phyloP scores from a whole-genome alignment of 2,888 invertebrate genomes.

The Seira ritae region DNA sequence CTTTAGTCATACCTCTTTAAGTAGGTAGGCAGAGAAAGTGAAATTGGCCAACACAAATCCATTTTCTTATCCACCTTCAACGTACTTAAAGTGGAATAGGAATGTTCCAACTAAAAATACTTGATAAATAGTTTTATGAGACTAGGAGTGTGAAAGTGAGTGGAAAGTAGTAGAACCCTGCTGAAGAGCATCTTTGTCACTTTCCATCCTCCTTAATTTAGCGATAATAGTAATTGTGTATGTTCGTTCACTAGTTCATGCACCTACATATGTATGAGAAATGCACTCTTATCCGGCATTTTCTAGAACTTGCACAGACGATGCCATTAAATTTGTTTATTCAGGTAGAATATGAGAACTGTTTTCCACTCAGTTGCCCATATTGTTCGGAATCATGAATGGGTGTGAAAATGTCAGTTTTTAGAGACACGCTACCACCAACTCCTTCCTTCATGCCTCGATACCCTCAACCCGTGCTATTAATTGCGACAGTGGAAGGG shows the following conservation, averaged over 20 bases:
- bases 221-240: not conserved
- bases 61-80: not conserved
- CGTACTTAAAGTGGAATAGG: not conserved
- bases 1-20: too few species aligned
- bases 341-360: slow-evolving; percentile 7
- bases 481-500: slow-evolving; percentile 12
- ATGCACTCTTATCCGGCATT: too few species aligned
- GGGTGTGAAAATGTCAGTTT: slow-evolving; percentile 20
- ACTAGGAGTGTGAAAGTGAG: not conserved
- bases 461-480: not conserved
- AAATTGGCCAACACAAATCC: not conserved
- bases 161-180: not conserved
- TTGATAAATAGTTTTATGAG: slow-evolving; percentile 12
- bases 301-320: not conserved
- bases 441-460: not conserved
- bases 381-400: not conserved
- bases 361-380: not conserved
- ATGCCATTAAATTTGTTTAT: slow-evolving; percentile 14
- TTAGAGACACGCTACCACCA: not conserved
- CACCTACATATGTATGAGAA: too few species aligned
- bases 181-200: not conserved
- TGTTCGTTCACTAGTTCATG: not conserved
- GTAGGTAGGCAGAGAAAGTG: too few species aligned
- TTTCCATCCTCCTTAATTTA: slow-evolving; percentile 14
- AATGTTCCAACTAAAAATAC: not conserved